A percentile compares a stretch with the other conserved stretches of the same genome.
Evolutionary conservation across 2,888 invertebrate species (phyloP).

Genomic region (Lepidonotus clava): DNA sequence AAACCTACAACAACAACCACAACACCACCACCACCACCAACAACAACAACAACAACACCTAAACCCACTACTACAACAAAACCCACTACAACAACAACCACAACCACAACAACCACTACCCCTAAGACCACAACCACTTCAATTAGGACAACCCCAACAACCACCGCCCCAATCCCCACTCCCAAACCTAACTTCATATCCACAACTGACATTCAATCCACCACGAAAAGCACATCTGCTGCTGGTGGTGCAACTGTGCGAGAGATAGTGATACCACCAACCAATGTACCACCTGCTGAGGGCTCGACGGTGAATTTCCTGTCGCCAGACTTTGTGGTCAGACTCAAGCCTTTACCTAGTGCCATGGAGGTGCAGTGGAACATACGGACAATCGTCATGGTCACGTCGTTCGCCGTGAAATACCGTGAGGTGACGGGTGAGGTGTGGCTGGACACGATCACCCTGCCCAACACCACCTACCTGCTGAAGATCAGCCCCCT

Average conservation of each 20-base stretch:
- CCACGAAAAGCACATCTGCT: not conserved
- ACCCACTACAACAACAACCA: not conserved
- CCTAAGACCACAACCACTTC: not conserved
- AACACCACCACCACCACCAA: not conserved
- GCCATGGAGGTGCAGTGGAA: constrained; percentile 41
- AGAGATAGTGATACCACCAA: too few relatives aligned
- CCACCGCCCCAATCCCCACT: not conserved
- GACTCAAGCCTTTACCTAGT: not conserved
- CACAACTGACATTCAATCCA: not conserved
- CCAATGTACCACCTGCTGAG: not conserved
- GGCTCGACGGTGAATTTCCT: not conserved
- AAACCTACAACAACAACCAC: not conserved
- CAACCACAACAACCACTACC: not conserved
- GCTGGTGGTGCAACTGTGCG: not conserved
- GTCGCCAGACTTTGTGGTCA: constrained; percentile 31
- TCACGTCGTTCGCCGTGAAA: not conserved
- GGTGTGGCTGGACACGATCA: constrained; percentile 34
- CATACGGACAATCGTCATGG: not conserved
- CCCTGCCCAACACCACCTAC: not conserved
- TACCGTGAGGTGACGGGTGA: not conserved
- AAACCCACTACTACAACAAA: not conserved
- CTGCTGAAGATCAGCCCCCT: not conserved
- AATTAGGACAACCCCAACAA: not conserved
- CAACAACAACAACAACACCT: not conserved
- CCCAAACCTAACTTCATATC: not conserved